Percentiles rank a stretch among this genome's conserved stretches.
Conservation (phyloP, 2,113 vertebrate species). For the Tetrao urogallus region DNA sequence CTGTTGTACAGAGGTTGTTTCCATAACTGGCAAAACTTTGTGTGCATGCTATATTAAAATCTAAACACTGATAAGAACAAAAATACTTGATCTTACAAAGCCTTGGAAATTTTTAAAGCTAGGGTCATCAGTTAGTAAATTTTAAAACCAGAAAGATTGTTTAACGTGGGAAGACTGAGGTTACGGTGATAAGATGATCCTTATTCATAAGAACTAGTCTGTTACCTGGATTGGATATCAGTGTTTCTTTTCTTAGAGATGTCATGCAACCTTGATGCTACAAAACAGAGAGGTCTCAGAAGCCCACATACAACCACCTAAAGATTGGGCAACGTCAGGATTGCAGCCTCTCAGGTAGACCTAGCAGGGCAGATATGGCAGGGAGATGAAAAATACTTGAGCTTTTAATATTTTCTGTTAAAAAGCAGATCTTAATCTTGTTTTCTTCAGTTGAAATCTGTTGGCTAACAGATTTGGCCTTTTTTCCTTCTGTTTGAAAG, state of each 20-base stretch:
- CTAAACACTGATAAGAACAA: neutral
- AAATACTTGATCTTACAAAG: neutral
- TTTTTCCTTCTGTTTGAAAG: neutral
- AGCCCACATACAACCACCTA: rapidly evolving
- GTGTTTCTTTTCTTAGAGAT: neutral
- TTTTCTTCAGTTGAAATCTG: neutral
- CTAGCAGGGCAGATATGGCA: neutral
- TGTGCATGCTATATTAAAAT: neutral
- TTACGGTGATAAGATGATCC: neutral
- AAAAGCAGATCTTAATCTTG: neutral
- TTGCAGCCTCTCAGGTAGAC: neutral
- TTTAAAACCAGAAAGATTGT: neutral
- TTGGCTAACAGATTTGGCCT: rapidly evolving
- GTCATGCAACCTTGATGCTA: neutral
- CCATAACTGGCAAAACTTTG: neutral
- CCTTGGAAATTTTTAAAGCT: neutral
- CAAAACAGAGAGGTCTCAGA: neutral
- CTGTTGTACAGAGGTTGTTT: neutral
- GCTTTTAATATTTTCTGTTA: neutral
- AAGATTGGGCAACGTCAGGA: neutral
- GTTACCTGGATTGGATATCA: neutral
- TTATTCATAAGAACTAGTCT: neutral
- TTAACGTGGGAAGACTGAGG: neutral
- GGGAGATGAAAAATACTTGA: neutral
- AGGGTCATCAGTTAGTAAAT: neutral